Evolutionary conservation across 37 sponge, comb jelly and placozoan species (phyloP).

Genomic region (Halichondria panicea): DNA sequence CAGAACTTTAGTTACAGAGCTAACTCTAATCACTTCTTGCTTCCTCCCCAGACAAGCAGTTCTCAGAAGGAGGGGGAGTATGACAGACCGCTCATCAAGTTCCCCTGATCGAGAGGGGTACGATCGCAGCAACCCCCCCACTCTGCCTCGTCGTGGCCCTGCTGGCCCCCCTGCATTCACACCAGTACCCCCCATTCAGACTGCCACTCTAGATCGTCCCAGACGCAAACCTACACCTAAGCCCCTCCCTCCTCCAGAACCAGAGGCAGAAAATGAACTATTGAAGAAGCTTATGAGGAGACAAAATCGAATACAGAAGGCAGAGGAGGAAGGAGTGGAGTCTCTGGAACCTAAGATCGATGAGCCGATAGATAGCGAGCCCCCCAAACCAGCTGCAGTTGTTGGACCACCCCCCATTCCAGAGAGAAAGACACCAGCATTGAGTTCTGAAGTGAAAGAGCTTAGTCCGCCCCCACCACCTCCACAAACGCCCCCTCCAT

Average conservation of each 20-base stretch:
- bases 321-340: constrained; percentile 23
- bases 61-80: constrained; percentile 22
- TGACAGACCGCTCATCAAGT: constrained; percentile 13
- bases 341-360: not conserved
- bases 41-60: constrained; percentile 2
- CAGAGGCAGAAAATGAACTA: constrained; percentile 52
- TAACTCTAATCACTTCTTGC: too few species aligned
- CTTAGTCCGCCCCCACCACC: not conserved
- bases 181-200: constrained; percentile 47
- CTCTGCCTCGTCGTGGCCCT: constrained; percentile 28
- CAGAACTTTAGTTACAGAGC: too few species aligned
- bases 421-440: constrained; percentile 19
- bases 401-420: constrained; percentile 16
- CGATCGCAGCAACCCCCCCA: constrained; percentile 36
- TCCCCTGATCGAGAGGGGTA: not conserved
- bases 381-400: not conserved
- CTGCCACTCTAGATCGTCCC: not conserved
- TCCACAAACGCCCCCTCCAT: not conserved
- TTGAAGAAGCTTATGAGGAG: constrained; percentile 55
- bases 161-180: constrained; percentile 66
- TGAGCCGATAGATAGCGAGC: not conserved
- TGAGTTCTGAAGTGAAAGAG: not conserved
- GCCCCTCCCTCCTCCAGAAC: constrained; percentile 18
- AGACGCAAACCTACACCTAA: constrained; percentile 3
- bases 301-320: constrained; percentile 58